Evolutionary conservation across 2,888 invertebrate species (phyloP).

Genomic region (Coremacera marginata): DNA sequence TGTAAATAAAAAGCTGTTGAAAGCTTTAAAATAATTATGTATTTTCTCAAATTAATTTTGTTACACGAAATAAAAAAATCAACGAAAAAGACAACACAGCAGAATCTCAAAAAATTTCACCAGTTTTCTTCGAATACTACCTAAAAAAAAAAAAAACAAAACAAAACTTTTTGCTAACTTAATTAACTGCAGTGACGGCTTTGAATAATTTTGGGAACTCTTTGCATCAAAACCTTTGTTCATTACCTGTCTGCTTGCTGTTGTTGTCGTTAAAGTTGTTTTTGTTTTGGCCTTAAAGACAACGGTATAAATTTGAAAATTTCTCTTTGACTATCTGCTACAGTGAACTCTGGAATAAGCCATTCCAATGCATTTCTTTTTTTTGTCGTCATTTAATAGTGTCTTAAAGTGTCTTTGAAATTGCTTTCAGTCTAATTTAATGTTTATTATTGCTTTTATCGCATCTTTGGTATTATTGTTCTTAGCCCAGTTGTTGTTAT

Average conservation of each 20-base stretch:
- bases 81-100: no score
- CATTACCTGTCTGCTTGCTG: no score
- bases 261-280: no score
- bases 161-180: background rate
- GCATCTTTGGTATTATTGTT: no score
- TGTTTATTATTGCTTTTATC: no score
- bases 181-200: background rate
- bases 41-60: background rate
- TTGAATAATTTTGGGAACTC: slow-evolving; percentile 17
- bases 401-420: background rate
- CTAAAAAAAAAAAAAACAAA: background rate
- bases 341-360: background rate
- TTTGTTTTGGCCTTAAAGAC: no score
- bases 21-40: background rate
- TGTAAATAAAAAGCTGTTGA: background rate
- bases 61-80: background rate
- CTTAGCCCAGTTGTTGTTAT: no score
- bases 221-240: no score
- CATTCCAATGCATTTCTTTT: no score
- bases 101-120: background rate
- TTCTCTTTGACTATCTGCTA: background rate
- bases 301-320: no score
- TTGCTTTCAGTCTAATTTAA: background rate
- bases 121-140: background rate
- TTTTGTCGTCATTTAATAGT: background rate